Base-by-base conservation (phyloP, 1,140 invertebrate genomes). In the Melitaea cinxia region DNA sequence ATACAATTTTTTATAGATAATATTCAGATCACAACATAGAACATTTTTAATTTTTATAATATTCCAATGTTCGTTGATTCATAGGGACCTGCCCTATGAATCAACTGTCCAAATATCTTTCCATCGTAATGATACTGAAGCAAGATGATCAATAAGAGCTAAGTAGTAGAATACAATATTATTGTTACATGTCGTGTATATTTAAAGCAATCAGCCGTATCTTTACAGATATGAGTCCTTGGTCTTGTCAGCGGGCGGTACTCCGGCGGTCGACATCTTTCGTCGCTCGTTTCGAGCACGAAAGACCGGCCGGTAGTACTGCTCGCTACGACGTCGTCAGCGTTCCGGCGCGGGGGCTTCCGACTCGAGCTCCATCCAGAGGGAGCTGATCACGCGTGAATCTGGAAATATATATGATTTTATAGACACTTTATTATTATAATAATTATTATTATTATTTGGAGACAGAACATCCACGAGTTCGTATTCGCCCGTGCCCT, bases 261-360 rank as follows among this genome's bases (percentile, higher is more conserved):
- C 80, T 1, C 84, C 88, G 73, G 83, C 85, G 56, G 81, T 85
- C 58, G 88, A 90, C 83, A 89, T 83, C 70, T 90, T 90, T 68
- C 88, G 84, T 17, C 85, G 83, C 62, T 88, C 84, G 23, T 76
- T 70, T 55, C 88, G 84, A 33, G 82, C 85, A 72, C 88, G 83
- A 4, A 82, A 80, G 24, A 90, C 80, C 21, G 88, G 85, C 82
- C 85, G 83, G 78, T 90, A 82, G 78, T 80, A 89, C 84, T 89
- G 87, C 87, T 89, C 85, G 84, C 85, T 88, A 49, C 87, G 84
- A 60, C 87, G 85, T 5, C 85, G 87, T 89, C 87, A 89, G 83
- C 87, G 87, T 42, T 89, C 85, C 58, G 83, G 87, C 15, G 59
- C 60, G 1, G 80, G 80, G 3, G 75, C 55, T 23, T 82, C 83